Evolutionary conservation across 30 jellyfish, hydroid and myxozoan genomes (phyloP), one percentile per base, ranked within the genome.

Genomic region (Aurelia coerulea): DNA sequence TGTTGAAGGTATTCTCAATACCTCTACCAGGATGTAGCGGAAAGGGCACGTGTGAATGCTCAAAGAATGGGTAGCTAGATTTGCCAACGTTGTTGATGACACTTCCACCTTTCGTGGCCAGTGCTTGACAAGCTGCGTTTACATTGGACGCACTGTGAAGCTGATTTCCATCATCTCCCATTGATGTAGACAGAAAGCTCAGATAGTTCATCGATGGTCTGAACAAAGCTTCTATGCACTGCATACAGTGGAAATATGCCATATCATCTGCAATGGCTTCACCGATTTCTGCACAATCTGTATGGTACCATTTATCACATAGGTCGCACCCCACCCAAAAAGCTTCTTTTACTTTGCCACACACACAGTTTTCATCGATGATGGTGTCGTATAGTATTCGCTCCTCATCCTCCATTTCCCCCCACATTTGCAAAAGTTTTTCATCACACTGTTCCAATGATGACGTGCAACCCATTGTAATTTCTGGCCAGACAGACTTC

Each of bases 1-100:
- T 74, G 73, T 74, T 74, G 42, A 74, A 74, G 16, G 73, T 10
- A 50, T 74, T 74, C 16, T 46, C 31, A 8, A 74, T 74, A 39
- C 85, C 85, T 7, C 73, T 10, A n/a, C 14, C 31, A 23, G 80
- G 11, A 37, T 5, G 12, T 5, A 1, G 17, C 4, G 59, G 62
- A n/a, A 69, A 56, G 31, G 16, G 62, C 11, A 31, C 6, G 39
- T 39, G 80, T 31, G 59, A 10, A 23, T 19, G 60, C 29, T 23
- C 29, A 23, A 23, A 23, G n/a, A 12, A 12, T 2, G 62, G 62
- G 31, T 1, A 69, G 6, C 18, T 6, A 8, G 29, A 56, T 3
- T 4, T n/a, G 5, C 63, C 18, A 31, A 69, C 32, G 8, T 14
- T 6, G 18, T 69, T 31, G 3, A 5, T 39, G 10, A 12, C n/a